Percentiles rank a stretch among this genome's conserved stretches.
phyloP scores from a whole-genome alignment of 2,888 invertebrate species.

The Lasioglossum marginatum region DNA sequence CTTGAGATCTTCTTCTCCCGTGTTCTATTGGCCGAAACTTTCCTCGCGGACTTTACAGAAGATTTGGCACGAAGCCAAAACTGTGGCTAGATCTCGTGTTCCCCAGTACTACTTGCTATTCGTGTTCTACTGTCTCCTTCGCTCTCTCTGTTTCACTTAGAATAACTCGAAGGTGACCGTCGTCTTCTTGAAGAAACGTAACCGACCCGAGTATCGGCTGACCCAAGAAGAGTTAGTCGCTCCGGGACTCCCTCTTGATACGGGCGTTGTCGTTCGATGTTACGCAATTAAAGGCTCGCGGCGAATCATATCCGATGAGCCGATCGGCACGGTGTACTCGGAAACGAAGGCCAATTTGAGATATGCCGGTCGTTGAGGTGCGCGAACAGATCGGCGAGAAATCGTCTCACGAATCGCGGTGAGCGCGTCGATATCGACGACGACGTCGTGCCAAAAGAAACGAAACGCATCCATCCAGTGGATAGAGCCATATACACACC shows the following conservation, averaged over 20 bases:
- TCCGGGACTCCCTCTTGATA: conserved; percentile 78
- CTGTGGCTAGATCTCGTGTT: conserved; percentile 37
- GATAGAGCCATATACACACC: background rate
- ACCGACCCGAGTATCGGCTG: conserved; percentile 71
- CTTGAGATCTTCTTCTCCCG: background rate
- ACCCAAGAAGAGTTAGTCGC: conserved; percentile 78
- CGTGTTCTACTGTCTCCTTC: conserved; percentile 47
- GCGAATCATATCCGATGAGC: conserved; percentile 82
- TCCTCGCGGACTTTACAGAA: conserved; percentile 61
- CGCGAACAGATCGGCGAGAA: conserved; percentile 2
- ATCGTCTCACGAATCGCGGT: background rate
- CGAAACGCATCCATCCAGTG: background rate
- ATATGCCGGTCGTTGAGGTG: conserved; percentile 38
- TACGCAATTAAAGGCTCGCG: conserved; percentile 73
- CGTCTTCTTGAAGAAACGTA: conserved; percentile 76
- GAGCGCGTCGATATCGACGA: background rate
- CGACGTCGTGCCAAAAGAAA: background rate
- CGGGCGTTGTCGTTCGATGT: conserved; percentile 74
- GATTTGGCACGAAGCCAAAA: conserved; percentile 76
- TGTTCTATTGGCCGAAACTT: conserved; percentile 49
- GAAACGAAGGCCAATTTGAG: conserved; percentile 72
- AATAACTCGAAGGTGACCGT: conserved; percentile 84
- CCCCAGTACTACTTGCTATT: conserved; percentile 23
- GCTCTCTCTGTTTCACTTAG: conserved; percentile 75
- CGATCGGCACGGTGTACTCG: conserved; percentile 8